Percentiles rank a stretch among this genome's conserved stretches.
These are phyloP conservation scores for Trialeurodes vaporariorum DNA, from an alignment of 1,140 invertebrate species.

Conservation along the genomic window DNA sequence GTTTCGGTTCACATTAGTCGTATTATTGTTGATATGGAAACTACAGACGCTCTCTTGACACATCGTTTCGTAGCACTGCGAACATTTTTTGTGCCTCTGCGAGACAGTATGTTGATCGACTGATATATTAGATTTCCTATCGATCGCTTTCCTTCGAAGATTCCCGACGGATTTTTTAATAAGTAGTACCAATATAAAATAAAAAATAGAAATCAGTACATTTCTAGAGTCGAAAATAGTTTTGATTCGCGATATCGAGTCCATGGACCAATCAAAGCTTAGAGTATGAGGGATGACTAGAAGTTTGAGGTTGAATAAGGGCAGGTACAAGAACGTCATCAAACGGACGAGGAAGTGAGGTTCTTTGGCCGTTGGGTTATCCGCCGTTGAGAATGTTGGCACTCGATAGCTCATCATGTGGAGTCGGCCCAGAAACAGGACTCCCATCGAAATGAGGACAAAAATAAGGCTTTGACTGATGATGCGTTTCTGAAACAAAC, in stretches of 20 bases:
- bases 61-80: neutral
- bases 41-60: neutral
- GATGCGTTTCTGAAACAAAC: constrained; percentile 47
- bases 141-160: neutral
- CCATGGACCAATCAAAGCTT: constrained; percentile 95
- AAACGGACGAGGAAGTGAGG: constrained; percentile 53
- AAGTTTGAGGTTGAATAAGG: constrained; percentile 72
- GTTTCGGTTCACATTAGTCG: neutral
- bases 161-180: constrained; percentile 28
- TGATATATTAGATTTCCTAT: neutral
- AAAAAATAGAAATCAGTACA: constrained; percentile 55
- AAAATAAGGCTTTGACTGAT: constrained; percentile 43
- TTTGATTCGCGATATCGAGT: constrained; percentile 69
- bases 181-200: constrained; percentile 32
- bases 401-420: constrained; percentile 47
- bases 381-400: constrained; percentile 72
- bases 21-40: neutral
- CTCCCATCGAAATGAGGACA: constrained; percentile 42
- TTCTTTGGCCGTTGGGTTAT: constrained; percentile 77
- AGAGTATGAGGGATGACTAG: constrained; percentile 67
- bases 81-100: neutral
- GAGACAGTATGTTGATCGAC: neutral
- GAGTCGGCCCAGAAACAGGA: constrained; percentile 47
- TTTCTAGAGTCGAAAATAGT: constrained; percentile 62
- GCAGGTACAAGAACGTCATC: constrained; percentile 78